Evolutionary conservation across 2,888 invertebrate genomes (phyloP).

Genomic region (Eilema griseolum): DNA sequence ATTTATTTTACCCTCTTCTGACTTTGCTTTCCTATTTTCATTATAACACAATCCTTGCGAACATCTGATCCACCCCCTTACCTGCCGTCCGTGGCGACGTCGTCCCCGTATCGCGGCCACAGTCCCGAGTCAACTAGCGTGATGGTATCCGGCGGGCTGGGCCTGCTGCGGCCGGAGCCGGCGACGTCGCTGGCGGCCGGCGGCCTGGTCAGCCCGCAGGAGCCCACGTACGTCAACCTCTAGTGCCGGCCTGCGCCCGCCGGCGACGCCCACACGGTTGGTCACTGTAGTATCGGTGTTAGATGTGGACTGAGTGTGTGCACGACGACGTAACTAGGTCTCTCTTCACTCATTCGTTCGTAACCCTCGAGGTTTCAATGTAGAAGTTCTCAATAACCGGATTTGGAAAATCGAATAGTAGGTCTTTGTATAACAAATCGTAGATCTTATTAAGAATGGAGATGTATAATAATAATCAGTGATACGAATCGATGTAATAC

Average conservation of each 20-base stretch:
- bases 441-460: no score
- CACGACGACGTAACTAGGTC: slow-evolving; percentile 17
- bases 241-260: slow-evolving; percentile 88
- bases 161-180: slow-evolving; percentile 85
- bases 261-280: slow-evolving; percentile 76
- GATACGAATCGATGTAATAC: no score
- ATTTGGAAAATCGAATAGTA: no score
- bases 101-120: slow-evolving; percentile 38
- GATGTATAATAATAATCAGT: no score
- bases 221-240: slow-evolving; percentile 98
- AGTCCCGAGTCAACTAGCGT: slow-evolving; percentile 88
- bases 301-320: slow-evolving; percentile 28
- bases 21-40: slow-evolving; percentile 7
- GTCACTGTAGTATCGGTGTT: slow-evolving; percentile 57
- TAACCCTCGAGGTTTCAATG: background rate
- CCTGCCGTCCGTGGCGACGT: slow-evolving; percentile 11
- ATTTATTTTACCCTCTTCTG: slow-evolving; percentile 16
- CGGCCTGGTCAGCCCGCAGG: slow-evolving; percentile 89
- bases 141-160: slow-evolving; percentile 82
- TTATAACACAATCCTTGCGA: background rate
- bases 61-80: slow-evolving; percentile 4
- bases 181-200: slow-evolving; percentile 83
- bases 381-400: background rate
- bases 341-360: background rate
- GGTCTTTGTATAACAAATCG: no score